Percentiles rank a stretch among this genome's conserved stretches.
Evolutionary conservation across 2,797 vertebrate species (phyloP).

Genomic region (Acanthurus lineatus): DNA sequence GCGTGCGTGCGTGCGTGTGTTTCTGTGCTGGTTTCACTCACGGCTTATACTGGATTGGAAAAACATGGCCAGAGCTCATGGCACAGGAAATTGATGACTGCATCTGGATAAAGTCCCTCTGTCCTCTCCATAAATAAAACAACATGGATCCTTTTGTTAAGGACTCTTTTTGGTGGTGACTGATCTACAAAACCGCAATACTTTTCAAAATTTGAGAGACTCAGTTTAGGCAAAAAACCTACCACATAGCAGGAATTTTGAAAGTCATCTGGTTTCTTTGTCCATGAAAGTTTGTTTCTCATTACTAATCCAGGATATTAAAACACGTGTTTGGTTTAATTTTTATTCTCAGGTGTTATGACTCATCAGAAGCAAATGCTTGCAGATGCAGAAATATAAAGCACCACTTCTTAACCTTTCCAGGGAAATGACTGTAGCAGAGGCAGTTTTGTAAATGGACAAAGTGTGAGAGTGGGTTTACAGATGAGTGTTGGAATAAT

Average conservation of each 20-base stretch:
- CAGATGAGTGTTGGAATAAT: not conserved
- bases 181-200: constrained; percentile 22
- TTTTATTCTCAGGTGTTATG: constrained; percentile 7
- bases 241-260: constrained; percentile 18
- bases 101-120: constrained; percentile 40
- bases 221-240: constrained; percentile 11
- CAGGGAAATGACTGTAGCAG: not conserved
- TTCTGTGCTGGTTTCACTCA: not conserved
- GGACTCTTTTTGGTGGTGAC: constrained; percentile 2
- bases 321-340: not conserved
- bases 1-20: not conserved
- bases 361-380: constrained; percentile 28
- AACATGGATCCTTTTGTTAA: constrained; percentile 37
- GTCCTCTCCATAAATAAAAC: constrained; percentile 38
- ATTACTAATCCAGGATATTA: constrained; percentile 10
- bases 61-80: constrained; percentile 14
- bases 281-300: constrained; percentile 12
- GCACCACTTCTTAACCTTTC: not conserved
- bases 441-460: not conserved
- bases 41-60: constrained; percentile 20
- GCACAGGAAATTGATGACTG: constrained; percentile 32
- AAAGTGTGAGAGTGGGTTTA: not conserved
- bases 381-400: constrained; percentile 6
- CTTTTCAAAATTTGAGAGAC: constrained; percentile 36
- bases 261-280: constrained; percentile 14